Percentiles rank a stretch among this genome's conserved stretches.
Conservation (phyloP, 2,888 invertebrate genomes). For the Physocephala rufipes region DNA sequence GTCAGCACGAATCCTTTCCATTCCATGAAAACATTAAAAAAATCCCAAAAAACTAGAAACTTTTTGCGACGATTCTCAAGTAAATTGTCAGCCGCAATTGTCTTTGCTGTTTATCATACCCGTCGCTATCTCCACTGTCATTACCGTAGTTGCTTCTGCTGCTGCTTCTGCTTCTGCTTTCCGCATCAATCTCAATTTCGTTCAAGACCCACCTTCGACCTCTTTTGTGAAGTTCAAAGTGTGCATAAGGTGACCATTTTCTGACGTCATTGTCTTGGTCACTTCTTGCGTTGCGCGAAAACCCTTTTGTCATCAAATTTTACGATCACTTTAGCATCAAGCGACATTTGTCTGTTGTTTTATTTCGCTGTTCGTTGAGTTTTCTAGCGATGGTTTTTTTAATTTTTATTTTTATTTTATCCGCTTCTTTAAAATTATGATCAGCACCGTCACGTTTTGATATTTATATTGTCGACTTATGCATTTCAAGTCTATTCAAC, state of each 20-base stretch:
- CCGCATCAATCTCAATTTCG: no score
- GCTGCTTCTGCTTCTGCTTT: not conserved
- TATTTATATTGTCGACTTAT: slow-evolving; percentile 29
- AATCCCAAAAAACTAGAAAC: no score
- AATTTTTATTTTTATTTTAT: slow-evolving; percentile 1
- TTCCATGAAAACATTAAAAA: slow-evolving; percentile 26
- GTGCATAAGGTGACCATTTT: no score
- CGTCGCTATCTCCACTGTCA: no score
- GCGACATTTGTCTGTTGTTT: slow-evolving; percentile 16
- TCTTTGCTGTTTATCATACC: no score
- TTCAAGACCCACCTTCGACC: no score
- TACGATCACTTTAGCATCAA: slow-evolving; percentile 7
- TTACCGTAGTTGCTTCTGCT: not conserved
- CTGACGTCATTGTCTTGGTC: no score
- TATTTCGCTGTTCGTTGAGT: not conserved
- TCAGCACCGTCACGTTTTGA: slow-evolving; percentile 25
- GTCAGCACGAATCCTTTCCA: slow-evolving; percentile 20
- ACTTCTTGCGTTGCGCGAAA: slow-evolving; percentile 13
- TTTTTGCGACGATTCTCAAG: not conserved
- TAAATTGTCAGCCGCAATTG: not conserved
- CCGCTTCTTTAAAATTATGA: slow-evolving; percentile 25
- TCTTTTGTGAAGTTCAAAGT: no score
- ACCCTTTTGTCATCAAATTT: slow-evolving; percentile 31
- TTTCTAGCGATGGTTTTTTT: slow-evolving; percentile 2
- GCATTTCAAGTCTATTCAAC: slow-evolving; percentile 7